phyloP scores from a whole-genome alignment of 2,888 invertebrate genomes.

The Hesperia comma region DNA sequence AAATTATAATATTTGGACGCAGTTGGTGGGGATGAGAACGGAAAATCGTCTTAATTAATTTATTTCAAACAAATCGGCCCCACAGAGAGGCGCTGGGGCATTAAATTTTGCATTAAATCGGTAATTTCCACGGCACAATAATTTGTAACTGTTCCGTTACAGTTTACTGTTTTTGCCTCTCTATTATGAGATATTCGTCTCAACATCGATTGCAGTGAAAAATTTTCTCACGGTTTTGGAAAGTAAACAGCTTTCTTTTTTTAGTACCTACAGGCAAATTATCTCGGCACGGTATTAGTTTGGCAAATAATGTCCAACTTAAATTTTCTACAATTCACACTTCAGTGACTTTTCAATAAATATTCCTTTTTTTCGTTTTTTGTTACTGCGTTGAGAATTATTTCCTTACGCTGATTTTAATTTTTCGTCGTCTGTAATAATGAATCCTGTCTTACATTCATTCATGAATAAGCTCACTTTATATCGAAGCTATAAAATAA shows the following conservation, averaged over 20 bases:
- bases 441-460: background rate
- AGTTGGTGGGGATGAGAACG: conserved; percentile 62
- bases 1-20: conserved; percentile 77
- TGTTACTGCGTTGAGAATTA: conserved; percentile 34
- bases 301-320: conserved; percentile 40
- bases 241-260: conserved; percentile 74
- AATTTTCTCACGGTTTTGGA: conserved; percentile 76
- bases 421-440: conserved; percentile 11
- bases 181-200: conserved; percentile 48
- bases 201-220: conserved; percentile 49
- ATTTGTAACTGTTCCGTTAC: conserved; percentile 76
- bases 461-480: conserved; percentile 31
- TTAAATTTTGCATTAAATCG: conserved; percentile 80
- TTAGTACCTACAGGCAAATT: conserved; percentile 55
- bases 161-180: conserved; percentile 66
- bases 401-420: conserved; percentile 32
- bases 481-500: too few species aligned
- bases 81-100: conserved; percentile 69
- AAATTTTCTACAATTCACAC: conserved; percentile 43
- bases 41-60: conserved; percentile 81
- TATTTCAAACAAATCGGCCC: conserved; percentile 76
- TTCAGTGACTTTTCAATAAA: conserved; percentile 41
- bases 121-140: conserved; percentile 81
- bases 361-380: conserved; percentile 38
- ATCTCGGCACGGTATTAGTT: conserved; percentile 41